Conservation (phyloP, 2,888 invertebrate species). For the Petrolisthes manimaculis region DNA sequence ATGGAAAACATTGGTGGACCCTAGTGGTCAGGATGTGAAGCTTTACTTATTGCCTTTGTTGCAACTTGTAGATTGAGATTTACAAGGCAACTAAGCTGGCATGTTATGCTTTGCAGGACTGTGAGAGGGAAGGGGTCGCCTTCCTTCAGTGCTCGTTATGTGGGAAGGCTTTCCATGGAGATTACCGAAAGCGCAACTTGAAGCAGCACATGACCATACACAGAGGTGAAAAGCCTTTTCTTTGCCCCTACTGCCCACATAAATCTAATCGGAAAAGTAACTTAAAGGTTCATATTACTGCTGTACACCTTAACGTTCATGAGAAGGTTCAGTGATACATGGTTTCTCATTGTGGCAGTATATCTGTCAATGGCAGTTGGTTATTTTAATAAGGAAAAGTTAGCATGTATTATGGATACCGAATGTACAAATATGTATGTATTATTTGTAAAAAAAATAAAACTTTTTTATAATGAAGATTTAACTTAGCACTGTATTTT, state of each 20-base stretch:
- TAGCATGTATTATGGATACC: constrained; percentile 1
- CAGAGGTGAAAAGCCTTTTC: constrained; percentile 63
- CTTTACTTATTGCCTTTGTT: constrained; percentile 30
- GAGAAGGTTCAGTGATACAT: constrained; percentile 42
- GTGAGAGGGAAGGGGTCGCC: constrained; percentile 57
- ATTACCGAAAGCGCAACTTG: constrained; percentile 64
- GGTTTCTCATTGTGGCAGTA: constrained; percentile 2
- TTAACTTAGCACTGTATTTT: constrained; percentile 1
- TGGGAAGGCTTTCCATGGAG: constrained; percentile 62
- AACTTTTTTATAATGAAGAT: neutral
- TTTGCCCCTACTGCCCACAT: constrained; percentile 64
- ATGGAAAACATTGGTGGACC: neutral
- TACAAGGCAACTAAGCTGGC: constrained; percentile 52
- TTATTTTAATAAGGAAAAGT: neutral
- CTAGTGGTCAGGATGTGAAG: constrained; percentile 19
- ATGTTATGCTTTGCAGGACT: constrained; percentile 60
- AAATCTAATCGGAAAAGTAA: constrained; percentile 61
- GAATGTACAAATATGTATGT: constrained; percentile 49
- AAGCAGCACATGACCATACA: constrained; percentile 65
- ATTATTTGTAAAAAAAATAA: constrained; percentile 2
- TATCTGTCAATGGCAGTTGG: too few relatives aligned
- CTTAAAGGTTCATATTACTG: constrained; percentile 56
- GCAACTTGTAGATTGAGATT: constrained; percentile 32
- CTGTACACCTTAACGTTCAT: constrained; percentile 40
- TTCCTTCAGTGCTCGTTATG: constrained; percentile 62